Base-by-base conservation (phyloP, 1,140 invertebrate genomes). In the Drosophila burlai region DNA sequence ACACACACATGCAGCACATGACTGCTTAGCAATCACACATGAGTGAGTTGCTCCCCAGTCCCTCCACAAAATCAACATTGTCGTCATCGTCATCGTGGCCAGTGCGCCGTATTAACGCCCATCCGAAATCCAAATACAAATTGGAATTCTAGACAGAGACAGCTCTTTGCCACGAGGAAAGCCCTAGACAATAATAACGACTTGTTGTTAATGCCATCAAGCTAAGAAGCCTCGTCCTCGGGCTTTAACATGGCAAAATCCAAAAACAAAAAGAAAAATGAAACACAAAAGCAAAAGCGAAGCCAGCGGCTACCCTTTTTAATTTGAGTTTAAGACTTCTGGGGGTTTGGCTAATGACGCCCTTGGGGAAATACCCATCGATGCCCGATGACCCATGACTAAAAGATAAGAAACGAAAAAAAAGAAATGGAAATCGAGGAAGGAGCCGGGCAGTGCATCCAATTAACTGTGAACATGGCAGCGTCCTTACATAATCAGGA, bases 121-220 rank as follows among this genome's bases (percentile, higher is more conserved):
- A 57, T 63, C 71, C 46, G 15, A 80, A 81, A 81, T 73, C 74
- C 67, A 74, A 74, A 81, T 66, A 73, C 68, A 81, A 85, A 86
- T 83, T 87, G 83, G 76, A 87, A 87, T 82, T 82, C 55, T 15
- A 31, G 40, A 21, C n/a, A 18, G 31, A 45, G 15, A 46, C 7
- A 47, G 54, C 59, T 29, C 49, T 38, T 59, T 31, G 43, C 4
- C 36, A 34, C n/a, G 13, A 7, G 43, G 59, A 87, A 89, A 74
- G 59, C 81, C 81, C 85, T 38, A 73, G 85, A 81, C 81, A 84
- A 85, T 90, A 85, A 85, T 90, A 89, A 90, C 83, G 81, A 82
- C 85, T 90, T 82, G 81, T 80, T 80, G 85, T 90, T 90, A 89
- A 89, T 80, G 79, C 75, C 67, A 76, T 68, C 72, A 69, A 74